Conservation (phyloP, 2,888 invertebrate genomes). For the Hoplodrina blanda region DNA sequence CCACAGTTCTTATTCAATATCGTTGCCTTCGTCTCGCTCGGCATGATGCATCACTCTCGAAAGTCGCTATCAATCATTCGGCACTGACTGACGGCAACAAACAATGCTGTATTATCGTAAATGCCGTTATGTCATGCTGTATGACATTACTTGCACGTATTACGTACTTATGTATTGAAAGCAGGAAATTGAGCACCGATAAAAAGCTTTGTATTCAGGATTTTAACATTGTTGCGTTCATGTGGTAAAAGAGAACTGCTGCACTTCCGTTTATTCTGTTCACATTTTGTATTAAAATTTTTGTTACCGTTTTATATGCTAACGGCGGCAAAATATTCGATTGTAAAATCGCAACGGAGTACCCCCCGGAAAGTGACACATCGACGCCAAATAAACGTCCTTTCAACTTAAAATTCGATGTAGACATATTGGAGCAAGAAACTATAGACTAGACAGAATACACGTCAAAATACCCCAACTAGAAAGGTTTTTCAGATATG, state of each 20-base stretch:
- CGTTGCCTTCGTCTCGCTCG: slow-evolving; percentile 28
- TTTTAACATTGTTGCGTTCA: slow-evolving; percentile 17
- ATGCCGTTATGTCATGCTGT: slow-evolving; percentile 65
- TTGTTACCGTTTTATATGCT: slow-evolving; percentile 30
- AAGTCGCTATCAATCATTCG: slow-evolving; percentile 69
- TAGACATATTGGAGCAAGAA: slow-evolving; percentile 41
- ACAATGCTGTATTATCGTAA: slow-evolving; percentile 68
- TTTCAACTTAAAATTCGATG: slow-evolving; percentile 40
- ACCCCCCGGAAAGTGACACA: slow-evolving; percentile 29
- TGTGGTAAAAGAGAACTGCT: slow-evolving; percentile 20
- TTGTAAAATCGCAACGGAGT: slow-evolving; percentile 29
- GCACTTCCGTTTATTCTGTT: slow-evolving; percentile 32
- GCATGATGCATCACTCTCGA: slow-evolving; percentile 64
- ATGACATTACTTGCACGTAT: slow-evolving; percentile 54
- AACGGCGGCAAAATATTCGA: slow-evolving; percentile 25
- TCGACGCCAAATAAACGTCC: slow-evolving; percentile 29
- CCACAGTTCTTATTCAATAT: slow-evolving; percentile 59
- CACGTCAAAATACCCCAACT: slow-evolving; percentile 40
- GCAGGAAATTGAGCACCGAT: slow-evolving; percentile 51
- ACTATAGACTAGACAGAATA: slow-evolving; percentile 30
- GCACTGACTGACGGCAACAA: slow-evolving; percentile 55
- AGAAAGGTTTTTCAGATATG: slow-evolving; percentile 54
- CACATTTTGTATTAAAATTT: slow-evolving; percentile 12
- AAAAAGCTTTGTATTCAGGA: slow-evolving; percentile 32
- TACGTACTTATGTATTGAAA: slow-evolving; percentile 51